These are phyloP conservation scores for Argentina silus DNA, from an alignment of 2,797 vertebrate species.

Conservation along the genomic window DNA sequence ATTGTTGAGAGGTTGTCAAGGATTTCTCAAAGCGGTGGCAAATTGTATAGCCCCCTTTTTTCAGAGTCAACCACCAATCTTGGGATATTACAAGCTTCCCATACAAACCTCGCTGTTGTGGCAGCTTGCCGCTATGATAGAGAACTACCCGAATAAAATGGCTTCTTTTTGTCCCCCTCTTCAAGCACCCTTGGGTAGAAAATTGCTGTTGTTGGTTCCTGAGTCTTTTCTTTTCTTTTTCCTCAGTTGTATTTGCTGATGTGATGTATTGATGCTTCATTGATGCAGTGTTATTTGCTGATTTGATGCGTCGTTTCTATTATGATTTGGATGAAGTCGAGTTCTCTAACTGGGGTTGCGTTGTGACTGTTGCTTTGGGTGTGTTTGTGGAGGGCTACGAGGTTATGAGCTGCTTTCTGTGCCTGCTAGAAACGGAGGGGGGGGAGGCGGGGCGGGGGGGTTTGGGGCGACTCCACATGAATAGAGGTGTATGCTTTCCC, in stretches of 20 bases:
- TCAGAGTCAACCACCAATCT: slow-evolving; percentile 35
- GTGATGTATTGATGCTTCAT: slow-evolving; percentile 16
- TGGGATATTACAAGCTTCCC: slow-evolving; percentile 40
- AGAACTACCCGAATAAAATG: slow-evolving; percentile 29
- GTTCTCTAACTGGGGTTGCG: slow-evolving; percentile 14
- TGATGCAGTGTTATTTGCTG: slow-evolving; percentile 14
- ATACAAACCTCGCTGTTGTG: slow-evolving; percentile 32
- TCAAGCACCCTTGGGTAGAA: slow-evolving; percentile 29
- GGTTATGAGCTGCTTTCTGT: slow-evolving; percentile 35
- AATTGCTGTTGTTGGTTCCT: neutral
- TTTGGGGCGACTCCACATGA: slow-evolving; percentile 46
- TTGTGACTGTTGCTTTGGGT: slow-evolving; percentile 15
- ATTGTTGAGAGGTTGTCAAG: slow-evolving; percentile 66
- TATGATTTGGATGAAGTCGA: neutral
- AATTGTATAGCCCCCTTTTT: slow-evolving; percentile 53
- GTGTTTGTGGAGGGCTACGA: slow-evolving; percentile 15
- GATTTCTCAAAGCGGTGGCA: slow-evolving; percentile 64
- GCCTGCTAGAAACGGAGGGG: slow-evolving; percentile 24
- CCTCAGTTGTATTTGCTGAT: slow-evolving; percentile 10
- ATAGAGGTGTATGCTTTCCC: slow-evolving; percentile 40
- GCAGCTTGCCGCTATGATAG: slow-evolving; percentile 53
- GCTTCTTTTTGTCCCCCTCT: slow-evolving; percentile 15
- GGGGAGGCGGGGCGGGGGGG: too few species aligned
- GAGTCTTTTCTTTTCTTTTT: neutral
- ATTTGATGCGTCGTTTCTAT: slow-evolving; percentile 12